These are phyloP conservation scores for Sphecodes monilicornis DNA, from an alignment of 2,888 invertebrate genomes.

Conservation along the genomic window DNA sequence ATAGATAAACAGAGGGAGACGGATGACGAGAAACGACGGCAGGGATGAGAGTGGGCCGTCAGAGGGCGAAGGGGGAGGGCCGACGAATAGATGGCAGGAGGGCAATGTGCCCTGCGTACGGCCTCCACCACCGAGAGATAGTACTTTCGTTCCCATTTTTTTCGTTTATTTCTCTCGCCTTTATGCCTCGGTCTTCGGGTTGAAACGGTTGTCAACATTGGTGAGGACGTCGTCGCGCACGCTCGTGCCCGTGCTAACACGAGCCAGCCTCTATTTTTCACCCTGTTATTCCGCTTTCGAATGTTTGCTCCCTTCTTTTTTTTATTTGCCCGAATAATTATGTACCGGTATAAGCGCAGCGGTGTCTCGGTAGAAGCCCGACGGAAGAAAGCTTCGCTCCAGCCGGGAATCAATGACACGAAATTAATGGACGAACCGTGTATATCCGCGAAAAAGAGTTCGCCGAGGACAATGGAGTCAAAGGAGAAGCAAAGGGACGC, in stretches of 20 bases:
- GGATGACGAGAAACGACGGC: slow-evolving; percentile 36
- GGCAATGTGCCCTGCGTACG: slow-evolving; percentile 57
- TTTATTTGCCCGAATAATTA: slow-evolving; percentile 39
- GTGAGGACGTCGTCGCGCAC: slow-evolving; percentile 7
- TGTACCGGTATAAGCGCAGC: background rate
- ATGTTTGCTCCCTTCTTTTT: background rate
- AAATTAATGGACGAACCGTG: slow-evolving; percentile 34
- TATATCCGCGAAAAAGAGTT: background rate
- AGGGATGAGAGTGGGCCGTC: slow-evolving; percentile 19
- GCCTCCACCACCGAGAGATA: slow-evolving; percentile 35
- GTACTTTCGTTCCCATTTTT: slow-evolving; percentile 15
- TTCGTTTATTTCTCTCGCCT: slow-evolving; percentile 19
- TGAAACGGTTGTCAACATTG: slow-evolving; percentile 30
- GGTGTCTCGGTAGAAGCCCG: background rate
- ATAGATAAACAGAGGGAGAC: slow-evolving; percentile 55
- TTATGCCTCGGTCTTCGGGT: slow-evolving; percentile 24
- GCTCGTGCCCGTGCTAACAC: background rate
- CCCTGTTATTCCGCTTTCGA: slow-evolving; percentile 18
- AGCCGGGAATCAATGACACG: slow-evolving; percentile 32
- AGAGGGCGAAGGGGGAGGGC: background rate
- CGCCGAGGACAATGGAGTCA: background rate
- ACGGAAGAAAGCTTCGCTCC: background rate
- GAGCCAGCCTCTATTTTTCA: slow-evolving; percentile 7
- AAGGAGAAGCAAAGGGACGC: background rate
- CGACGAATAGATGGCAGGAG: slow-evolving; percentile 50